These are phyloP conservation scores for Callipepla squamata DNA, from an alignment of 2,113 vertebrate species.

Conservation along the genomic window DNA sequence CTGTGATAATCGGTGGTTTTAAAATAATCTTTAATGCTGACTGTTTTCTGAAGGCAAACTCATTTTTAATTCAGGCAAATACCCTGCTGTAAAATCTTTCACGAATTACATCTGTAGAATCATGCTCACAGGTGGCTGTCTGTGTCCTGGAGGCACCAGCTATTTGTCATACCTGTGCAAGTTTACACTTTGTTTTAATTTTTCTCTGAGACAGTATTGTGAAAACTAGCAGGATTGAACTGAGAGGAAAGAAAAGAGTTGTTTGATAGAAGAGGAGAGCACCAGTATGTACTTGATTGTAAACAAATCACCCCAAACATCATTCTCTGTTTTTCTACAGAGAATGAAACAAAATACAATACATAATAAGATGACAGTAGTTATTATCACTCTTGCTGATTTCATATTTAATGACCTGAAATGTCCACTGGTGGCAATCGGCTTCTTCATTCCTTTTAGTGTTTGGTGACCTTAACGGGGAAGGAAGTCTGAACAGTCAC, in stretches of 20 bases:
- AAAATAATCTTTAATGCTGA: not conserved
- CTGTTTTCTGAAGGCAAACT: not conserved
- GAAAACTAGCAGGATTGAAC: not conserved
- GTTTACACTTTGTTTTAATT: not conserved
- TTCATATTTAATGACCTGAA: not conserved
- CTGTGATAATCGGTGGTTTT: not conserved
- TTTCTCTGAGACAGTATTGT: not conserved
- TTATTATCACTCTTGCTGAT: not conserved
- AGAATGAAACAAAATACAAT: not conserved
- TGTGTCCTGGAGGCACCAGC: not conserved
- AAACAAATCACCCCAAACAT: not conserved
- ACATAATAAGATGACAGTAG: not conserved
- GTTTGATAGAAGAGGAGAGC: not conserved
- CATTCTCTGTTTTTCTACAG: not conserved
- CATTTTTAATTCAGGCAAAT: not conserved
- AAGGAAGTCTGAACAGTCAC: not conserved
- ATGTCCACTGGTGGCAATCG: not conserved
- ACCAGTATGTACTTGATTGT: not conserved
- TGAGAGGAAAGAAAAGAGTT: not conserved
- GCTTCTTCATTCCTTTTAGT: not conserved
- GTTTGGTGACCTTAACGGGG: not conserved
- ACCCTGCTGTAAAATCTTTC: not conserved
- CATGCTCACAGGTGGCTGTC: not conserved
- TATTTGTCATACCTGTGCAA: not conserved
- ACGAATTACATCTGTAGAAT: not conserved